Evolutionary conservation across 2,888 invertebrate species (phyloP), one percentile per base, ranked within the genome.

Genomic region (Oscheius onirici): DNA sequence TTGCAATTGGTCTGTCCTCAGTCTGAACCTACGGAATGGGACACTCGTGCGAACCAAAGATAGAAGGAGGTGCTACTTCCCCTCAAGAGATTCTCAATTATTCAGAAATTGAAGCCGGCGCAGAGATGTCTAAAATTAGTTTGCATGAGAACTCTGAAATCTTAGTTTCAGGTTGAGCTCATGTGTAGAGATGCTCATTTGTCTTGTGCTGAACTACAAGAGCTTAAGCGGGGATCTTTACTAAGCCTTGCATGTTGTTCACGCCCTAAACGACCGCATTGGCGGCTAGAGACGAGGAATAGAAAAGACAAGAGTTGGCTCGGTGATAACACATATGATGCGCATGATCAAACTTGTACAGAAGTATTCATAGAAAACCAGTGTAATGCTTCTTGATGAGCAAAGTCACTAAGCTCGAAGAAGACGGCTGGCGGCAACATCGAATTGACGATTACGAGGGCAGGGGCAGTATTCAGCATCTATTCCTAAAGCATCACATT

Each of bases 391-490:
- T 58, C 43, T n/a, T 40, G 41, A 43, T 58, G 6, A 24, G 22
- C 22, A 58, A 41, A 40, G 28, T 34, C 5, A 43, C 58, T 58
- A 58, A 17, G 41, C 58, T 20, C 58, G 40, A 20, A 58, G 58
- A 28, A 63, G 63, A 49, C 63, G 63, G 49, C 24, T 63, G 15
- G 63, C 63, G 24, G 63, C 63, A 43, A 17, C 41, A 20, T 49
- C 63, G 63, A 49, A 63, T 68, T 57, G 54, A 41, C 67, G 67
- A 54, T 55, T 44, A 20, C 67, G 40, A 44, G 67, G 67, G 26
- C 67, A 68, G 3, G 55, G 43, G 55, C 67, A 68, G 46, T 68
- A 68, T 43, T 68, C 67, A 24, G 41, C 67, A 41, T 68, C 67
- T 44, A 41, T 22, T 20, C 67, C 67, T 68, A 43, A 68, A 57